Conservation (phyloP, 2,888 invertebrate genomes). For the Conchocele bisecta region DNA sequence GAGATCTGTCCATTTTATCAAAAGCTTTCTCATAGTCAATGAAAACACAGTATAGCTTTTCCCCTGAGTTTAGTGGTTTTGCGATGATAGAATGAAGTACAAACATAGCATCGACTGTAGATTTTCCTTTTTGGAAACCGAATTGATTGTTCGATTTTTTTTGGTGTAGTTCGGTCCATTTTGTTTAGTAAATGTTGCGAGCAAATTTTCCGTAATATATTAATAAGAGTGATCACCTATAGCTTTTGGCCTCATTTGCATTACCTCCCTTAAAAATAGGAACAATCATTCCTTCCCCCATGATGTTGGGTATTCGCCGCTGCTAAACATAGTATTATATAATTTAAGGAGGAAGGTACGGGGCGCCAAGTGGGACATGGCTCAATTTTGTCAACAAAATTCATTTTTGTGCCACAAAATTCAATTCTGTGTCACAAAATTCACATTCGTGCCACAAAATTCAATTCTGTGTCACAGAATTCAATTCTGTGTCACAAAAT, state of each 20-base stretch:
- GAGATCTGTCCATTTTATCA: conserved; percentile 18
- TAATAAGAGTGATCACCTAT: conserved; percentile 9
- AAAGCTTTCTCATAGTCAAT: conserved; percentile 36
- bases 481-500: too few species aligned
- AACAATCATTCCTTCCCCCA: conserved; percentile 37
- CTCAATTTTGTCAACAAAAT: too few species aligned
- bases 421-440: too few species aligned
- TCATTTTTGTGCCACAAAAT: too few species aligned
- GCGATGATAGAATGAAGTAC: conserved; percentile 25
- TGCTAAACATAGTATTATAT: conserved; percentile 19
- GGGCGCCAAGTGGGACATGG: too few species aligned
- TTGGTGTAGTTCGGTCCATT: conserved; percentile 19
- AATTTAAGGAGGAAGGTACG: conserved; percentile 6
- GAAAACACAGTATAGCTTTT: conserved; percentile 30
- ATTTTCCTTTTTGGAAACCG: conserved; percentile 28
- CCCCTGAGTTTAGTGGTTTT: conserved; percentile 7
- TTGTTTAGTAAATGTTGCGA: conserved; percentile 15
- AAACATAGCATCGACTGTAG: conserved; percentile 23
- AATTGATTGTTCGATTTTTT: conserved; percentile 22
- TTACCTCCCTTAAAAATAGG: conserved; percentile 24
- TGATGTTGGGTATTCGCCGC: conserved; percentile 6
- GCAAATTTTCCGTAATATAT: conserved; percentile 26
- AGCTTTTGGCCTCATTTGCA: not conserved
- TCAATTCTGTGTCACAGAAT: too few species aligned
- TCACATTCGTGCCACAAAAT: too few species aligned